These are phyloP conservation scores for Gallirallus australis DNA, from an alignment of 2,797 vertebrate species.

Conservation along the genomic window DNA sequence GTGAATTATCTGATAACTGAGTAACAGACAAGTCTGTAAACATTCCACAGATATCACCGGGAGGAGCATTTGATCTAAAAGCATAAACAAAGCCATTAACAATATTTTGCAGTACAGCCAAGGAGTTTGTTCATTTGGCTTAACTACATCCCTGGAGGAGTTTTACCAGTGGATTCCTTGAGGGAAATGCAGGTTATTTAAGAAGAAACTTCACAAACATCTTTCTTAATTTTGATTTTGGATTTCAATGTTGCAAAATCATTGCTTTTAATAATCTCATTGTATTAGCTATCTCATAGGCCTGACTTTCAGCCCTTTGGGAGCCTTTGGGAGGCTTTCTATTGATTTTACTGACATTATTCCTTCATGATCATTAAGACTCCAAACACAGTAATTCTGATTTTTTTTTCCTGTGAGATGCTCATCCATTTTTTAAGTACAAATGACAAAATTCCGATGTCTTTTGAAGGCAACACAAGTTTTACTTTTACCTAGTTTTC, in stretches of 20 bases:
- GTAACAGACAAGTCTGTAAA: not conserved
- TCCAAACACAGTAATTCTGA: not conserved
- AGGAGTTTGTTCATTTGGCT: not conserved
- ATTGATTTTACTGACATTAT: not conserved
- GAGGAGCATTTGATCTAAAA: not conserved
- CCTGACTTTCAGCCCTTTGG: not conserved
- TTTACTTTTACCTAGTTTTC: not conserved
- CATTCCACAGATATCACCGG: not conserved
- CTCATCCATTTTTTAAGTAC: not conserved
- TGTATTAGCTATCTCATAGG: not conserved
- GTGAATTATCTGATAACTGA: not conserved
- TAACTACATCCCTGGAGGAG: not conserved
- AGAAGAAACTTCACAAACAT: not conserved
- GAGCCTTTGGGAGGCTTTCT: not conserved
- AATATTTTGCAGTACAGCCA: not conserved
- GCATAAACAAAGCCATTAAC: not conserved
- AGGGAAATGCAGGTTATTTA: not conserved
- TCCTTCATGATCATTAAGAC: not conserved
- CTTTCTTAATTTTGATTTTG: not conserved
- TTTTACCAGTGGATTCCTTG: not conserved
- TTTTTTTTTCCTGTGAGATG: not conserved
- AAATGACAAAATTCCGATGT: not conserved
- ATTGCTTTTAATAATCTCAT: not conserved
- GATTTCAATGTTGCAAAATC: not conserved
- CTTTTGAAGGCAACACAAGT: not conserved